phyloP scores from a whole-genome alignment of 2,888 invertebrate genomes.

The Meloe dianella region DNA sequence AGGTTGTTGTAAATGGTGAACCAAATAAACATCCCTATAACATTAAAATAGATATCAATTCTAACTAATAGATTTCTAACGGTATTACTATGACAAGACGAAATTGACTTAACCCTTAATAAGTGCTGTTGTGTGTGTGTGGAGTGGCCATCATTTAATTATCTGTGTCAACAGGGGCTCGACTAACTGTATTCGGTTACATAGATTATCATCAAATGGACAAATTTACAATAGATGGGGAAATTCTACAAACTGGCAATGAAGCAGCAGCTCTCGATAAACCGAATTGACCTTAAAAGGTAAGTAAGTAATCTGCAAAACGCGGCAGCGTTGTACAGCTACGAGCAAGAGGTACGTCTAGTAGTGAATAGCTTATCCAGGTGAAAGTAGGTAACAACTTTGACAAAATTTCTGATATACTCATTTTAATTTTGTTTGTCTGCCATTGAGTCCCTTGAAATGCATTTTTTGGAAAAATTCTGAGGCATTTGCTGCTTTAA shows the following conservation, averaged over 20 bases:
- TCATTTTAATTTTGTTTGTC: too few relatives aligned
- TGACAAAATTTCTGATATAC: too few relatives aligned
- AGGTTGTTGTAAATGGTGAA: conserved; percentile 42
- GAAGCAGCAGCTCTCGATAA: not conserved
- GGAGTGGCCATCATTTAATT: conserved; percentile 46
- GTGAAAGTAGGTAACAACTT: too few relatives aligned
- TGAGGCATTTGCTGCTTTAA: too few relatives aligned
- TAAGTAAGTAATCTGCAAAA: too few relatives aligned
- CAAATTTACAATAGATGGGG: not conserved
- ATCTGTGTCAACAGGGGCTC: conserved; percentile 48
- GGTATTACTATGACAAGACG: conserved; percentile 22
- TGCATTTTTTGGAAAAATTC: too few relatives aligned
- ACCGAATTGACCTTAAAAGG: too few relatives aligned
- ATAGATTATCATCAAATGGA: conserved; percentile 30
- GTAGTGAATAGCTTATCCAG: too few relatives aligned
- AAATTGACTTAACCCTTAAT: conserved; percentile 40
- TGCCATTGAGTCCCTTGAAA: too few relatives aligned
- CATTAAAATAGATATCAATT: conserved; percentile 12
- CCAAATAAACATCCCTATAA: conserved; percentile 51
- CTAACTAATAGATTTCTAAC: conserved; percentile 1
- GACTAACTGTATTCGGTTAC: conserved; percentile 43
- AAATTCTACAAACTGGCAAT: not conserved
- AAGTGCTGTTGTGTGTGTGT: conserved; percentile 29
- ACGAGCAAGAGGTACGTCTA: too few relatives aligned
- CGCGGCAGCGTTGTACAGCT: too few relatives aligned